Percentiles rank a stretch among this genome's conserved stretches.
These are phyloP conservation scores for Ramphastos sulfuratus DNA, from an alignment of 2,113 vertebrate species.

Conservation along the genomic window DNA sequence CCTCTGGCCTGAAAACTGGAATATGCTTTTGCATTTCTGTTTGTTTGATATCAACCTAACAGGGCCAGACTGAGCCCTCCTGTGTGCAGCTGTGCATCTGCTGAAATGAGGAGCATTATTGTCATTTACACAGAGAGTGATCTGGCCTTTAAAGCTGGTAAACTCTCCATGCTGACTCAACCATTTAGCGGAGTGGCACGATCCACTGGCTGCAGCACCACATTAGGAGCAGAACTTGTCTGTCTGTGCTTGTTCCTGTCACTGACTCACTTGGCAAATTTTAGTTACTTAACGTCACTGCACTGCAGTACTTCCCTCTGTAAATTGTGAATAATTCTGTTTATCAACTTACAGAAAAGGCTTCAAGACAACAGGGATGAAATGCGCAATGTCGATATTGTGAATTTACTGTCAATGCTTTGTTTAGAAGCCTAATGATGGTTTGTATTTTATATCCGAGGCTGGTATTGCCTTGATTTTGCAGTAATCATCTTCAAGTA, in stretches of 20 bases:
- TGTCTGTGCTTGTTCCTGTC: constrained; percentile 20
- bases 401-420: not conserved
- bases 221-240: not conserved
- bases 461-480: not conserved
- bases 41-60: not conserved
- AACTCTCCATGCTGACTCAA: constrained; percentile 14
- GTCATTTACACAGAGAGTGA: not conserved
- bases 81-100: not conserved
- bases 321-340: not conserved
- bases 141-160: constrained; percentile 6
- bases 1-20: not conserved
- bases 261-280: constrained; percentile 26
- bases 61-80: not conserved
- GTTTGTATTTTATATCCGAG: not conserved
- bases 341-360: not conserved
- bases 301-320: not conserved
- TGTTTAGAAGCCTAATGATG: not conserved
- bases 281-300: not conserved
- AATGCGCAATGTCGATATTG: not conserved
- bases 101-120: not conserved
- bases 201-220: not conserved
- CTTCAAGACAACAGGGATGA: not conserved
- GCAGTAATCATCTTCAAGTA: fast-evolving
- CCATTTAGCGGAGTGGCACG: not conserved
- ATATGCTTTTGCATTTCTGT: not conserved